Evolutionary conservation across 2,888 invertebrate genomes (phyloP).

Genomic region (Meandrusa payeni): DNA sequence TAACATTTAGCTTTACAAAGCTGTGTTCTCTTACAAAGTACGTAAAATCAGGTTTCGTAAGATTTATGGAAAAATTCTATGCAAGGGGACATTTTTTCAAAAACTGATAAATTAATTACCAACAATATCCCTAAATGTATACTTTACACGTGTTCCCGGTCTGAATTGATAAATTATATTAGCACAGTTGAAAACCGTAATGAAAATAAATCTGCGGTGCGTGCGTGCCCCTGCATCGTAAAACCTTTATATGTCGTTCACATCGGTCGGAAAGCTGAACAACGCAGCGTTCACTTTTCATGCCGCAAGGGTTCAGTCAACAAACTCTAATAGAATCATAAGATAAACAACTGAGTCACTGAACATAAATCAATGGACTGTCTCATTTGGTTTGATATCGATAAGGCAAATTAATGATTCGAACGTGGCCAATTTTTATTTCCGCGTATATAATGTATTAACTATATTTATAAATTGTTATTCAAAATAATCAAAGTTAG

Average conservation of each 20-base stretch:
- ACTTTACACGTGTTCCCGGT: conserved; percentile 34
- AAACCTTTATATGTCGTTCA: conserved; percentile 50
- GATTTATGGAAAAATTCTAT: no score
- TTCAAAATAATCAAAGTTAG: no score
- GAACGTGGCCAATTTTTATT: no score
- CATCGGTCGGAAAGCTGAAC: conserved; percentile 35
- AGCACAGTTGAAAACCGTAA: conserved; percentile 51
- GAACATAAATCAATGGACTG: conserved; percentile 61
- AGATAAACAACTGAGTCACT: conserved; percentile 51
- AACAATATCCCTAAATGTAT: no score
- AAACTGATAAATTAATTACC: no score
- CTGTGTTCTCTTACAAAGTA: no score
- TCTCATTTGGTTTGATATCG: conserved; percentile 52
- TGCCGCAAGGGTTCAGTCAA: conserved; percentile 62
- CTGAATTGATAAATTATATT: conserved; percentile 46
- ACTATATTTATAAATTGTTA: no score
- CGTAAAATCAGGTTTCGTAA: no score
- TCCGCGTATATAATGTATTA: no score
- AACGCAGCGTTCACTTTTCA: conserved; percentile 41
- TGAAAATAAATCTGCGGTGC: conserved; percentile 57
- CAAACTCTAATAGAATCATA: conserved; percentile 67
- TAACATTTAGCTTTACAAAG: no score
- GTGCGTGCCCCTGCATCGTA: conserved; percentile 53
- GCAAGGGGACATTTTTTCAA: no score
- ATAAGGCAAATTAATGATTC: conserved; percentile 44